Conservation (phyloP, 2,797 vertebrate genomes). For the Chiloscyllium punctatum region DNA sequence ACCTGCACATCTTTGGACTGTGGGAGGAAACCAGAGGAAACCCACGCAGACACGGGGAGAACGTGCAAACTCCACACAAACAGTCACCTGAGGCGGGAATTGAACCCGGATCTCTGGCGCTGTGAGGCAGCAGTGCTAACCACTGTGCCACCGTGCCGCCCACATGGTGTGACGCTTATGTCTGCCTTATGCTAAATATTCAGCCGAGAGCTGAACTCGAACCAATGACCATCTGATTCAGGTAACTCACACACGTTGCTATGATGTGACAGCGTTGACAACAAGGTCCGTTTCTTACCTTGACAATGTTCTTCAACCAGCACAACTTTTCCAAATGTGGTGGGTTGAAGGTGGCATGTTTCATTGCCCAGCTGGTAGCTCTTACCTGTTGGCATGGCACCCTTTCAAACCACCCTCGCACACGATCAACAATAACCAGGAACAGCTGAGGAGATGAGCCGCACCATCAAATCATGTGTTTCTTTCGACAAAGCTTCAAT, state of each 20-base stretch:
- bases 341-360: neutral
- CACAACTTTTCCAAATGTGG: neutral
- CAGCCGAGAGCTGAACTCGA: neutral
- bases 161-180: neutral
- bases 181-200: neutral
- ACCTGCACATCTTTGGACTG: no score
- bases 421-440: neutral
- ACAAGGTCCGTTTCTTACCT: neutral
- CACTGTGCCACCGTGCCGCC: no score
- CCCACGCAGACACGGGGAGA: no score
- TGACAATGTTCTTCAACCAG: neutral
- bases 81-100: no score
- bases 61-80: no score
- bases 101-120: no score
- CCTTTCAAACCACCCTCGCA: neutral
- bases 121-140: no score
- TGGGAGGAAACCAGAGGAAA: no score
- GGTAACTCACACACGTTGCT: neutral
- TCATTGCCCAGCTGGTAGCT: neutral
- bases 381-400: neutral
- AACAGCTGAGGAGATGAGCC: neutral
- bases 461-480: no score
- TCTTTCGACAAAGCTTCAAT: neutral
- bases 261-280: neutral
- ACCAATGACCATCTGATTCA: neutral